Percentiles rank a stretch among this genome's conserved stretches.
Conservation (phyloP, 2,113 vertebrate genomes). For the Leuciscus idus region DNA sequence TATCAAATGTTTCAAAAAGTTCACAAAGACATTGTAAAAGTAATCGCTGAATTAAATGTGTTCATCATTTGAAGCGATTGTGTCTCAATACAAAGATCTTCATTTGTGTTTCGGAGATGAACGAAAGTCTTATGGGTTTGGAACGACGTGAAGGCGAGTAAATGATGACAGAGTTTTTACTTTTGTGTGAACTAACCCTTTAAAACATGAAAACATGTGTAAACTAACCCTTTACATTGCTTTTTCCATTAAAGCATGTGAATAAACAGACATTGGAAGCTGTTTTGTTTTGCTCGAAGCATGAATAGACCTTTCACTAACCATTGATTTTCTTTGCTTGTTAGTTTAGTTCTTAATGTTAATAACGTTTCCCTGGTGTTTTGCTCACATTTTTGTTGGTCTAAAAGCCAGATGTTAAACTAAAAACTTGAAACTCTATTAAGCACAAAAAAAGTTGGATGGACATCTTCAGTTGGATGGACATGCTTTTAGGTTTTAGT, state of each 20-base stretch:
- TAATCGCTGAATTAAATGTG: neutral
- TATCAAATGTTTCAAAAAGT: no score
- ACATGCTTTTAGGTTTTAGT: neutral
- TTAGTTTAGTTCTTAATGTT: neutral
- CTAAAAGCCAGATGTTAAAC: neutral
- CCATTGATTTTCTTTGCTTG: neutral
- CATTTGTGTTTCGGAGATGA: neutral
- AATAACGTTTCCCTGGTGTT: neutral
- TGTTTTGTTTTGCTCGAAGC: neutral
- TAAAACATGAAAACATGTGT: neutral
- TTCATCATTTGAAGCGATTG: neutral
- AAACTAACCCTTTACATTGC: neutral
- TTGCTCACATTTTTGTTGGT: neutral
- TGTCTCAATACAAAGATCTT: neutral
- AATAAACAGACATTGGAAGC: neutral
- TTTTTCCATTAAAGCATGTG: neutral
- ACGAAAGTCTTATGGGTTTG: neutral
- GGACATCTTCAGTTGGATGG: no score
- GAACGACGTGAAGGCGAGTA: neutral
- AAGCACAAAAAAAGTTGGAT: neutral
- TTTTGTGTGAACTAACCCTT: neutral
- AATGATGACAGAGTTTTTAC: neutral
- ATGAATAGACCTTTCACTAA: neutral
- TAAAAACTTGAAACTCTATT: neutral
- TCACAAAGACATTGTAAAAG: no score